Conservation (phyloP, 92 coral and sea anemone genomes). For the Epizoanthus illoricatus region DNA sequence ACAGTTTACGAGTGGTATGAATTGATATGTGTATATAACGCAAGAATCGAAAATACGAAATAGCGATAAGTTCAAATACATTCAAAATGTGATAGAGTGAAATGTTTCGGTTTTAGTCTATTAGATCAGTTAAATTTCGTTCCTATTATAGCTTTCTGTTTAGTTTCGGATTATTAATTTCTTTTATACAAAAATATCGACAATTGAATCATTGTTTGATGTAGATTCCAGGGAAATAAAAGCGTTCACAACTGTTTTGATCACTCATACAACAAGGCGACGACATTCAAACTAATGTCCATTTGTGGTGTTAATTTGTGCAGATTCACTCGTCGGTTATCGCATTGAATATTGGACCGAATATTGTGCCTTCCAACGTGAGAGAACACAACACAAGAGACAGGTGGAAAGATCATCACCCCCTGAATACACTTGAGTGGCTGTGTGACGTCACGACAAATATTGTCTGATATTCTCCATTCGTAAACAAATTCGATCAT, state of each 20-base stretch:
- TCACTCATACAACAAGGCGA: background rate
- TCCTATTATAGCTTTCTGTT: background rate
- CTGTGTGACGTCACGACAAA: too few species aligned
- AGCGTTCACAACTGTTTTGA: background rate
- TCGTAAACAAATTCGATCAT: too few species aligned
- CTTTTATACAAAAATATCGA: background rate
- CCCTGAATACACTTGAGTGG: background rate
- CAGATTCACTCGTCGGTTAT: background rate
- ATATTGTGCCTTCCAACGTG: background rate
- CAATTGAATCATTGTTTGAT: background rate
- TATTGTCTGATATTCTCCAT: too few species aligned
- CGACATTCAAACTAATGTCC: background rate
- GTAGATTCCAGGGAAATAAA: background rate
- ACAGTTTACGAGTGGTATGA: background rate
- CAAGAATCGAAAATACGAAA: background rate
- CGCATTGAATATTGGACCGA: conserved; percentile 1
- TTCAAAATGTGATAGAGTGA: background rate
- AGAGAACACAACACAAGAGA: conserved; percentile 4
- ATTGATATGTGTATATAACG: background rate
- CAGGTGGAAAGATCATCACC: background rate
- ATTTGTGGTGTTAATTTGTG: background rate
- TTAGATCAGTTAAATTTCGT: background rate
- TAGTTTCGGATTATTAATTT: background rate
- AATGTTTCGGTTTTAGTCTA: background rate
- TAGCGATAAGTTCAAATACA: background rate